A percentile compares a stretch with the other conserved stretches of the same genome.
Conservation (phyloP, 2,113 vertebrate species). For the Nothocercus nigrocapillus region DNA sequence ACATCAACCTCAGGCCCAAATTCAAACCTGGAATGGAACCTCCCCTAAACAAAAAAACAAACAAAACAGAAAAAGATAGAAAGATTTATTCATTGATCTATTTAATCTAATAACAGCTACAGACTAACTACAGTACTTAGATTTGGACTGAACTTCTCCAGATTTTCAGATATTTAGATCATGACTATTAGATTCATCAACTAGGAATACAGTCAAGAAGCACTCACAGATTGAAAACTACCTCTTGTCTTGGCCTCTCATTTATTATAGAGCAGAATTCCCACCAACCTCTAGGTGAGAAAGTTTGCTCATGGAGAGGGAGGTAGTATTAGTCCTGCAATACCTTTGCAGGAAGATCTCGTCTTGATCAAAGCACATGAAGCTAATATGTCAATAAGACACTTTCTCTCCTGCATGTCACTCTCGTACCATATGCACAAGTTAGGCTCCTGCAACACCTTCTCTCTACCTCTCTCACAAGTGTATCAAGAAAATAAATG, state of each 20-base stretch:
- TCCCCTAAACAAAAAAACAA: background rate
- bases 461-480: too few species aligned
- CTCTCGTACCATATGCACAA: background rate
- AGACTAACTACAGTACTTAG: rapidly evolving
- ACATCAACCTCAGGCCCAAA: background rate
- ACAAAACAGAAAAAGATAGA: too few species aligned
- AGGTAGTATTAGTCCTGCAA: background rate
- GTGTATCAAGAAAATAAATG: background rate
- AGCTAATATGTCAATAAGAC: background rate
- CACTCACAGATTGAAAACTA: background rate
- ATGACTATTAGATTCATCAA: background rate
- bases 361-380: background rate
- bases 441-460: background rate
- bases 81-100: background rate
- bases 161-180: background rate
- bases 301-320: background rate
- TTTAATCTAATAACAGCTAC: background rate
- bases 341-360: background rate
- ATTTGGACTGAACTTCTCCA: background rate
- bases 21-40: background rate
- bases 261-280: background rate
- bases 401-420: background rate
- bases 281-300: background rate
- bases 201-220: background rate
- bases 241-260: background rate